These are phyloP conservation scores for Liodrosophila aerea DNA, from an alignment of 2,888 invertebrate genomes.

Conservation along the genomic window DNA sequence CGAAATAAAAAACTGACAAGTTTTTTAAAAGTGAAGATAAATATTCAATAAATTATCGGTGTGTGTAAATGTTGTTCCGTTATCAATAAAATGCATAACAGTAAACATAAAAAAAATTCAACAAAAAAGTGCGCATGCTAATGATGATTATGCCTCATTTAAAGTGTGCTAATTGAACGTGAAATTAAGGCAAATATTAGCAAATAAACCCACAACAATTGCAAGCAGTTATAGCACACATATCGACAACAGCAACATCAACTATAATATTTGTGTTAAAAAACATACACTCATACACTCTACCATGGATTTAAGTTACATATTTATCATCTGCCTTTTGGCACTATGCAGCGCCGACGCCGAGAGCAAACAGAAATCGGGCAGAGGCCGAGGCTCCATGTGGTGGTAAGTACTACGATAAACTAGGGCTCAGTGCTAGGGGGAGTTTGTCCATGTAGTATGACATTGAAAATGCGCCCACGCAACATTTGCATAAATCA, in stretches of 20 bases:
- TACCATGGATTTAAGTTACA: constrained; percentile 80
- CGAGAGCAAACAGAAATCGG: constrained; percentile 84
- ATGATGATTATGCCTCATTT: constrained; percentile 69
- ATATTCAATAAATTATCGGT: constrained; percentile 18
- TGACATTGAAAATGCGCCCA: constrained; percentile 59
- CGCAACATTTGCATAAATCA: constrained; percentile 60
- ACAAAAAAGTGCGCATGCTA: constrained; percentile 47
- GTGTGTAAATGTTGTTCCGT: too few relatives aligned
- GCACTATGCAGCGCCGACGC: constrained; percentile 75
- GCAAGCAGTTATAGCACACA: constrained; percentile 19
- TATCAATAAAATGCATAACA: constrained; percentile 52
- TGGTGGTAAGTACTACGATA: constrained; percentile 90
- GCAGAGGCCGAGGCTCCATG: constrained; percentile 93
- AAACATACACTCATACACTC: constrained; percentile 13
- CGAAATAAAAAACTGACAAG: constrained; percentile 4
- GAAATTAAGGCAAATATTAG: constrained; percentile 63
- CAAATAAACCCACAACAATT: constrained; percentile 22
- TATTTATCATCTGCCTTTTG: constrained; percentile 78
- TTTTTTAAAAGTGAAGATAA: constrained; percentile 42
- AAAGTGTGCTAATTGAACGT: constrained; percentile 81
- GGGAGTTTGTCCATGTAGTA: neutral
- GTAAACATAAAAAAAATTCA: constrained; percentile 36
- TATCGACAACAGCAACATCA: constrained; percentile 7
- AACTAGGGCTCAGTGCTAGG: neutral
- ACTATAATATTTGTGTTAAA: constrained; percentile 36